Percentiles rank a stretch among this genome's conserved stretches.
Evolutionary conservation across 2,888 invertebrate species (phyloP).

Genomic region (Mycalesis mineus): DNA sequence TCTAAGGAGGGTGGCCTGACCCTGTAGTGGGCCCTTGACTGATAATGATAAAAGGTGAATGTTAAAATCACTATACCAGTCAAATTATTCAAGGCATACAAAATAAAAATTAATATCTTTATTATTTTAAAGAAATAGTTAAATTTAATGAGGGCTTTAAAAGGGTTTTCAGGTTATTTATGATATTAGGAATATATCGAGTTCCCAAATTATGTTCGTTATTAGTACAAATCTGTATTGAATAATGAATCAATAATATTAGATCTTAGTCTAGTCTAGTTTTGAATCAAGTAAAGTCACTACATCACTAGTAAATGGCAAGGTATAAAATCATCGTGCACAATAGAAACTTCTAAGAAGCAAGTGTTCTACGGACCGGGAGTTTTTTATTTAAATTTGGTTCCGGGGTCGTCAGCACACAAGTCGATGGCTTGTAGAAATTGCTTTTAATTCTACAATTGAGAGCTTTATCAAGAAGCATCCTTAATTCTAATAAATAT

Average conservation of each 20-base stretch:
- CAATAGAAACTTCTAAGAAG: constrained; percentile 37
- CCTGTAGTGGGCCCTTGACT: no score
- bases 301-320: constrained; percentile 35
- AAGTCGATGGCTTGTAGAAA: constrained; percentile 7
- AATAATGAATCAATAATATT: not conserved
- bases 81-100: no score
- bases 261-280: not conserved
- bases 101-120: no score
- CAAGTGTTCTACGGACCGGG: constrained; percentile 14
- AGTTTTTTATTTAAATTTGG: constrained; percentile 17
- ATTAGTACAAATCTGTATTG: not conserved
- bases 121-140: no score
- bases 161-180: no score
- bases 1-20: no score
- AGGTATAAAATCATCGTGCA: constrained; percentile 43
- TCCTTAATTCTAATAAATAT: not conserved
- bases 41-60: no score
- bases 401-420: constrained; percentile 21
- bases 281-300: not conserved
- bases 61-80: no score
- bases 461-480: not conserved
- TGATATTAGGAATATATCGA: no score
- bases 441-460: not conserved
- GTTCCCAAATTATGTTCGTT: no score
- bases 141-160: no score